Conservation (phyloP, 2,888 invertebrate species). For the Pardosa pseudoannulata region DNA sequence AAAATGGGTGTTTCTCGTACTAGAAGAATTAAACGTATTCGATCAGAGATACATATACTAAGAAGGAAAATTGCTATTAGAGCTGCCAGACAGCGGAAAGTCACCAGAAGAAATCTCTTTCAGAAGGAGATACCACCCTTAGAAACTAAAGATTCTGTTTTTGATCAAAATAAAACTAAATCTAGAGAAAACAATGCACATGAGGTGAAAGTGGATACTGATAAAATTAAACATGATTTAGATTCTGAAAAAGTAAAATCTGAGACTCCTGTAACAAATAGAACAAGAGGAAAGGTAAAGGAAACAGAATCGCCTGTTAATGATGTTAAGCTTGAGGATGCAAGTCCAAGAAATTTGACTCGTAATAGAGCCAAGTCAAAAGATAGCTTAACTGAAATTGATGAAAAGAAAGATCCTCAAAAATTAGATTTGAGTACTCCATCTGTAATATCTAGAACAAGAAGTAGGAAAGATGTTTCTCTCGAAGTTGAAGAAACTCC, state of each 20-base stretch:
- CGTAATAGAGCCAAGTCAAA: slow-evolving; percentile 48
- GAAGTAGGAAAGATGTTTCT: slow-evolving; percentile 33
- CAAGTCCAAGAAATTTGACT: slow-evolving; percentile 47
- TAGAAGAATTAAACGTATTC: slow-evolving; percentile 76
- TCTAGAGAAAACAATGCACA: slow-evolving; percentile 25
- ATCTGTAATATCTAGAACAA: slow-evolving; percentile 24
- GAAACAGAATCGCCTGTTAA: not conserved
- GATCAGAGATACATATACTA: slow-evolving; percentile 81
- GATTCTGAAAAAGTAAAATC: slow-evolving; percentile 38
- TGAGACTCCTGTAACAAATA: slow-evolving; percentile 18
- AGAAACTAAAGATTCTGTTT: not conserved
- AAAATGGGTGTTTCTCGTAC: slow-evolving; percentile 79
- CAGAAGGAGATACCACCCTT: not conserved
- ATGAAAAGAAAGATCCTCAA: slow-evolving; percentile 18
- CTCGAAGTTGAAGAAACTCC: slow-evolving; percentile 38
- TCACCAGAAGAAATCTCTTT: slow-evolving; percentile 6
- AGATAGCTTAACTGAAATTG: slow-evolving; percentile 34
- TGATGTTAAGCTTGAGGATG: slow-evolving; percentile 1
- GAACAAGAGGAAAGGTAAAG: slow-evolving; percentile 34
- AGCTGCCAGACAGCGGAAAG: slow-evolving; percentile 38
- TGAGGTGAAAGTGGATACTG: slow-evolving; percentile 3
- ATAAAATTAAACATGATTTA: slow-evolving; percentile 20
- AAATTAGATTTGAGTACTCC: not conserved
- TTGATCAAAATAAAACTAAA: slow-evolving; percentile 16
- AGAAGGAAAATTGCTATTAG: slow-evolving; percentile 77